Percentiles rank a stretch among this genome's conserved stretches.
phyloP scores from a whole-genome alignment of 2,113 vertebrate genomes.

The Sander lucioperca region DNA sequence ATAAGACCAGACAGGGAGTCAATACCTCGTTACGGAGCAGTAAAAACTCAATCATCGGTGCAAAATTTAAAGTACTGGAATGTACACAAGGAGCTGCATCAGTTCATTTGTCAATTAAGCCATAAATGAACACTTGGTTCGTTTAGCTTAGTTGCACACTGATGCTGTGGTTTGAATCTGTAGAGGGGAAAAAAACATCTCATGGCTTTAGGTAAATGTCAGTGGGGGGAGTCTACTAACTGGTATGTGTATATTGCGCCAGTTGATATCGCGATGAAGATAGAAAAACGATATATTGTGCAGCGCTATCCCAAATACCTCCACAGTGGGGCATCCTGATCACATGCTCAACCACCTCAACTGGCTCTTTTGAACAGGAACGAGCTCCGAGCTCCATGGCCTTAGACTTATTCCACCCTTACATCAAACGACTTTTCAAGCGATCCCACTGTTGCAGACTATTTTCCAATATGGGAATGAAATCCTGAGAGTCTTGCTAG shows the following conservation, averaged over 20 bases:
- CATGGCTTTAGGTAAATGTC: too few species aligned
- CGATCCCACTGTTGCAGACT: too few species aligned
- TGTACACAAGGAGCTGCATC: slow-evolving; percentile 6
- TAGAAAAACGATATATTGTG: too few species aligned
- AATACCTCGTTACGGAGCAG: slow-evolving; percentile 48
- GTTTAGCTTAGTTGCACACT: not conserved
- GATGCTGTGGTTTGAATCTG: too few species aligned
- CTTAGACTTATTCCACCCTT: not conserved
- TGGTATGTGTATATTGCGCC: too few species aligned
- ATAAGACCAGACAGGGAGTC: slow-evolving; percentile 45
- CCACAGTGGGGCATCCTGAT: not conserved
- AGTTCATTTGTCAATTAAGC: slow-evolving; percentile 25
- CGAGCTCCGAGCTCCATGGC: not conserved
- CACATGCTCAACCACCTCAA: not conserved
- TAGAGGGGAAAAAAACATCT: too few species aligned
- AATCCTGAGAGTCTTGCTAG: too few species aligned
- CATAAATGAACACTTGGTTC: slow-evolving; percentile 2
- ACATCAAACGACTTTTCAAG: too few species aligned
- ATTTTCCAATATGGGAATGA: too few species aligned
- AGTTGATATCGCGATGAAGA: too few species aligned
- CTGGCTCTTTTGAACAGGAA: not conserved
- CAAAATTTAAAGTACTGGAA: slow-evolving; percentile 2
- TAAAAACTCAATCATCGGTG: slow-evolving; percentile 34
- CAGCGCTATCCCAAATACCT: too few species aligned
- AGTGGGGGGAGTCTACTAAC: too few species aligned